Percentiles rank a stretch among this genome's conserved stretches.
Evolutionary conservation across 2,113 vertebrate genomes (phyloP).

Genomic region (Pomatorhinus ruficollis): DNA sequence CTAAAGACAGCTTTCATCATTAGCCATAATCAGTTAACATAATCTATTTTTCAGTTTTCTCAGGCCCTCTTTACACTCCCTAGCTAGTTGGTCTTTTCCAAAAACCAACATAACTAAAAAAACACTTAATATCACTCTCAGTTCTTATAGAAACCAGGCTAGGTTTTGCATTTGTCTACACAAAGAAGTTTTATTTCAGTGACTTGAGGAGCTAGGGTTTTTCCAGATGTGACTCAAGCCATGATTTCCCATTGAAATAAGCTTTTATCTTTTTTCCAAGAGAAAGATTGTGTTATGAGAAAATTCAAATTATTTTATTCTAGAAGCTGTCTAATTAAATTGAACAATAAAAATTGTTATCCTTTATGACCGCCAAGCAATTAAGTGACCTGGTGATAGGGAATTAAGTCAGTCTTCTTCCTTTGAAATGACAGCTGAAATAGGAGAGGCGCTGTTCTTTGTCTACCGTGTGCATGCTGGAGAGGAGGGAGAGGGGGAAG

Average conservation of each 20-base stretch:
- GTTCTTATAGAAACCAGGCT: not conserved
- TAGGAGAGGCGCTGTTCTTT: slow-evolving; percentile 7
- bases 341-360: slow-evolving; percentile 57
- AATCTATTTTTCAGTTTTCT: slow-evolving; percentile 28
- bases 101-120: not conserved
- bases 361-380: slow-evolving; percentile 9
- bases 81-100: not conserved
- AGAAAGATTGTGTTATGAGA: not conserved
- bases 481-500: not conserved
- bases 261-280: slow-evolving; percentile 22
- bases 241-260: slow-evolving; percentile 17
- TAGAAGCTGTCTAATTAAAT: slow-evolving; percentile 41
- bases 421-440: slow-evolving; percentile 50
- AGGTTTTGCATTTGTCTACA: slow-evolving; percentile 1
- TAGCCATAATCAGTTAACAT: not conserved
- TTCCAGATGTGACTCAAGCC: slow-evolving; percentile 11
- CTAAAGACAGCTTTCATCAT: not conserved
- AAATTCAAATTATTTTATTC: slow-evolving; percentile 52
- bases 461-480: not conserved
- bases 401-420: slow-evolving; percentile 44
- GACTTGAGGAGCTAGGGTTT: not conserved
- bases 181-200: slow-evolving; percentile 31
- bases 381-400: slow-evolving; percentile 46
- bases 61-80: not conserved
- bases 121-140: not conserved